Conservation (phyloP, 53 echinoderm and acorn worm genomes). For the Echinarachnius parma region DNA sequence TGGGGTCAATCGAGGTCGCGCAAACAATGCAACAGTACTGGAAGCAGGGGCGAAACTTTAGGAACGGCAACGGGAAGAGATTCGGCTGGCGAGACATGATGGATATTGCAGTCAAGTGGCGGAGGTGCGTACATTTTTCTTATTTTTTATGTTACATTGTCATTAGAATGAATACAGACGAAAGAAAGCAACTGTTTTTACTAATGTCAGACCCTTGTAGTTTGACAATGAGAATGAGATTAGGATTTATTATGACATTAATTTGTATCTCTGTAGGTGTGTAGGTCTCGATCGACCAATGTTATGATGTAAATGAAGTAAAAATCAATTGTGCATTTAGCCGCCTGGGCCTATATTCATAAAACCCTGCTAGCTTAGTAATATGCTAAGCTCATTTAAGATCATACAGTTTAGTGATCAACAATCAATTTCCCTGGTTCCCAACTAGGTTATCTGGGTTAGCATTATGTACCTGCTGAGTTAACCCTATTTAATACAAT, state of each 20-base stretch:
- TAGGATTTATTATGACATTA: neutral
- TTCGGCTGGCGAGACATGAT: slow-evolving; percentile 86
- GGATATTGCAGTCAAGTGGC: slow-evolving; percentile 84
- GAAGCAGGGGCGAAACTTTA: slow-evolving; percentile 43
- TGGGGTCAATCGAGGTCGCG: slow-evolving; percentile 78
- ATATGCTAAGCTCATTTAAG: no score
- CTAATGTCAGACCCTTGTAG: neutral
- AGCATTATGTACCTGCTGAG: no score
- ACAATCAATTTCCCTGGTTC: no score
- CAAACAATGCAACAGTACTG: slow-evolving; percentile 68
- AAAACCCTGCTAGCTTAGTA: no score
- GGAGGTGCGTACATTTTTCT: slow-evolving; percentile 54
- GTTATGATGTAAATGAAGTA: no score
- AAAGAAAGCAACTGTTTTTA: neutral
- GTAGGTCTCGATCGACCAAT: no score
- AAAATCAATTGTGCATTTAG: no score
- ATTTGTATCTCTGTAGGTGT: no score
- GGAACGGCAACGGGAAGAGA: slow-evolving; percentile 61
- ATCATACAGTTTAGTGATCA: no score
- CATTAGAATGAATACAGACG: neutral
- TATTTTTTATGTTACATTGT: neutral
- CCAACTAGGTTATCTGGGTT: no score
- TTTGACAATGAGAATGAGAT: neutral
- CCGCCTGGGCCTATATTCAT: no score
- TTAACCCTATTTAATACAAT: no score